Base-by-base conservation (phyloP, 2,888 invertebrate genomes). In the Schizotus pectinicornis region DNA sequence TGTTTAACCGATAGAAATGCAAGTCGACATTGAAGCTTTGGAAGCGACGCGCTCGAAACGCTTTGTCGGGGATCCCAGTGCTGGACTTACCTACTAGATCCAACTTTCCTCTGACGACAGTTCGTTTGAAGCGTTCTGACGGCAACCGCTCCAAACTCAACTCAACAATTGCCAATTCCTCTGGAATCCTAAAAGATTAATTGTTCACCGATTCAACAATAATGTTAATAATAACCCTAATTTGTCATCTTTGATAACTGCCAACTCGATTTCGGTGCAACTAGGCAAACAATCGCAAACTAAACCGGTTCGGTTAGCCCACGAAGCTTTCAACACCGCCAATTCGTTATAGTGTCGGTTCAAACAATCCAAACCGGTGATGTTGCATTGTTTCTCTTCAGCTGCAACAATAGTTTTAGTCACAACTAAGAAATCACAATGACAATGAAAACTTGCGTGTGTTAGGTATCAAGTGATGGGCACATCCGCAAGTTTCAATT, bases 241-340 rank as follows among this genome's bases (percentile, higher is more conserved):
- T 62, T 79, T 78, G n/a, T 80, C 79, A 59, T 86, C 85, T 67
- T 84, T 84, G 47, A 88, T 83, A 9, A 87, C 80, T 3, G 86
- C 83, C 55, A 89, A 83, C 66, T 90, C 90, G 6, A 87, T 84
- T 76, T 90, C 90, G 0, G 86, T 85, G 71, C 90, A 90, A 8
- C 89, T 88, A 0, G 89, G 89, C 52, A 88, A 73, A 67, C 90
- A 90, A 69, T 86, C 82, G 65, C 90, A 90, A 1, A 83, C 80
- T 9, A 90, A 77, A 0, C 90, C 90, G 0, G 83, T 82, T 0
- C 86, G 81, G 7, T 77, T 79, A 0, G 87, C 84, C 88, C 89
- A 90, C 7, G 80, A 77, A 0, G 90, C 87, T 68, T 88, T 88
- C 45, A 89, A 80, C 0, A 86, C 85, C 0, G 88, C 86, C 7